Evolutionary conservation across 2,113 vertebrate genomes (phyloP).

Genomic region (Bufo gargarizans): DNA sequence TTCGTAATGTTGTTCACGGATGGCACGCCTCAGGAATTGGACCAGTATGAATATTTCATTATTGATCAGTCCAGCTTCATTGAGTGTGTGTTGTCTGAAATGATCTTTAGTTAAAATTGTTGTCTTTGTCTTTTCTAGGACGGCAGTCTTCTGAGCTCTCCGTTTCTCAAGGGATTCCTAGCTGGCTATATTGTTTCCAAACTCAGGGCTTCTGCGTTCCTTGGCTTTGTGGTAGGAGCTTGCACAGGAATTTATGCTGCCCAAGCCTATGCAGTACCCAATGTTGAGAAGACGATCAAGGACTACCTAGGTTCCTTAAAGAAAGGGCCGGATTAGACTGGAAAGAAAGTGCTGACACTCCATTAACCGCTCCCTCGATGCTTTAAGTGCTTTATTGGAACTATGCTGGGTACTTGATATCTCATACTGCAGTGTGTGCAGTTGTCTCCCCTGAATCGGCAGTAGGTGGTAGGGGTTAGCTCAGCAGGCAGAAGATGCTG

Average conservation of each 20-base stretch:
- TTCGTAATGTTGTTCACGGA: not conserved
- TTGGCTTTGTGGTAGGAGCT: constrained; percentile 86
- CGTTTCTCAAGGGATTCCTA: constrained; percentile 92
- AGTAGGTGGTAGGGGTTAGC: constrained; percentile 18
- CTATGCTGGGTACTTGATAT: not conserved
- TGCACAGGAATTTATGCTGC: constrained; percentile 89
- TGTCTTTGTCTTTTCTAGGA: constrained; percentile 70
- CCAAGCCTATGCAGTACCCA: constrained; percentile 85
- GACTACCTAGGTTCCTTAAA: constrained; percentile 79
- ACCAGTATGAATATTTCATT: not conserved
- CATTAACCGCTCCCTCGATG: constrained; percentile 1
- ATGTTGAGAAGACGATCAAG: constrained; percentile 86
- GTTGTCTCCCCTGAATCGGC: constrained; percentile 45
- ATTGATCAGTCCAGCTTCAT: not conserved
- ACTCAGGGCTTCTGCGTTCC: constrained; percentile 87
- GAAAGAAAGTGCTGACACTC: constrained; percentile 35
- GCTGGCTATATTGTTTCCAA: constrained; percentile 91
- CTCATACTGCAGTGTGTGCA: rapidly evolving
- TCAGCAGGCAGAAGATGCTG: constrained; percentile 45
- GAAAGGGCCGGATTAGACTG: constrained; percentile 81
- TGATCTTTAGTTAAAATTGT: not conserved
- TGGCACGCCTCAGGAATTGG: not conserved
- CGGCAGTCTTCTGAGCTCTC: constrained; percentile 83
- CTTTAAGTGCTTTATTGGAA: constrained; percentile 55
- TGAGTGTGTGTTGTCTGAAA: not conserved